phyloP scores from a whole-genome alignment of 2,113 vertebrate species.

The Sapajus apella region DNA sequence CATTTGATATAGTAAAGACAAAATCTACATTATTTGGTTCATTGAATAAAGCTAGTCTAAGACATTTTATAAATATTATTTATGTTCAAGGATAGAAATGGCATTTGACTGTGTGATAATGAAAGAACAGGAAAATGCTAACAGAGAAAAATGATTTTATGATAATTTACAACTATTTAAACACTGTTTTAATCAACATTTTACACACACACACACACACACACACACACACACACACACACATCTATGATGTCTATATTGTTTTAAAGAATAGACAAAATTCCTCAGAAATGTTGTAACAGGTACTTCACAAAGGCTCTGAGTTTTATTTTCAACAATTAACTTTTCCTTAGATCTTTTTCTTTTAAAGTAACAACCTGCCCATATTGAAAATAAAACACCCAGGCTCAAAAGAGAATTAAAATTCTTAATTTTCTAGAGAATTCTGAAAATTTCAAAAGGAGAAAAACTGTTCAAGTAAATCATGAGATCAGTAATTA shows the following conservation, averaged over 20 bases:
- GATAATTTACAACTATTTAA: slow-evolving; percentile 73
- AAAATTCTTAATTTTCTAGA: slow-evolving; percentile 44
- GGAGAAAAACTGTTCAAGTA: slow-evolving; percentile 64
- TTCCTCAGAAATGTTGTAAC: slow-evolving; percentile 53
- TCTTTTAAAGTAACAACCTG: slow-evolving; percentile 47
- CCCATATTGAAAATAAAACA: slow-evolving; percentile 37
- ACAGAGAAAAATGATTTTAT: slow-evolving; percentile 69
- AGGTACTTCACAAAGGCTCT: slow-evolving; percentile 68
- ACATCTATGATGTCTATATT: slow-evolving; percentile 26
- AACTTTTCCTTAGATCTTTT: slow-evolving; percentile 40
- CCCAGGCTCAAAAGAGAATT: neutral
- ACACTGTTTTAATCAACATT: slow-evolving; percentile 64
- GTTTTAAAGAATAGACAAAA: slow-evolving; percentile 73
- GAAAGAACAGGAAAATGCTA: slow-evolving; percentile 18
- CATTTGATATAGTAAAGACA: slow-evolving; percentile 69
- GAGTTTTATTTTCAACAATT: slow-evolving; percentile 69
- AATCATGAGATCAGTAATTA: slow-evolving; percentile 15
- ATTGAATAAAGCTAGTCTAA: slow-evolving; percentile 72
- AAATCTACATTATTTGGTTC: slow-evolving; percentile 68
- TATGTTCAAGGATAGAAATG: slow-evolving; percentile 76
- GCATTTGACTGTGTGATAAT: slow-evolving; percentile 64
- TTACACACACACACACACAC: neutral
- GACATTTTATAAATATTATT: slow-evolving; percentile 72
- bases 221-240: neutral
- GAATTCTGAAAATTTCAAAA: slow-evolving; percentile 53